phyloP scores from a whole-genome alignment of 2,797 vertebrate genomes.

The Mormyrus hasselquistii region DNA sequence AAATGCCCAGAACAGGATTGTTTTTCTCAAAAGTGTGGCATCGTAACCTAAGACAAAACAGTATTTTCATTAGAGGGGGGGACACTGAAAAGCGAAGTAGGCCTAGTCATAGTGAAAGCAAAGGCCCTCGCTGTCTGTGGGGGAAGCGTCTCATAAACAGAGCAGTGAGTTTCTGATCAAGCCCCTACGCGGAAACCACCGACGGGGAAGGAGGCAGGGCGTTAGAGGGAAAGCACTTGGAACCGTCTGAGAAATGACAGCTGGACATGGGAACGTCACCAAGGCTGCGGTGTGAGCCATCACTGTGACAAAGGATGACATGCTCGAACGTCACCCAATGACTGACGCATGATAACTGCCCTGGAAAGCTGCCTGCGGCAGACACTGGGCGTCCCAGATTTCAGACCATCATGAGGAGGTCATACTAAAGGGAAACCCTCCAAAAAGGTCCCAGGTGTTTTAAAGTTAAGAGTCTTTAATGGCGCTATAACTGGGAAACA shows the following conservation, averaged over 20 bases:
- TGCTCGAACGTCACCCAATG: not conserved
- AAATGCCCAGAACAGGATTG: conserved; percentile 59
- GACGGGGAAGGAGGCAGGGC: not conserved
- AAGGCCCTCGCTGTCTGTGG: not conserved
- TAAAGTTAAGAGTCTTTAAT: not conserved
- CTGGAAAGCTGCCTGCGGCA: not conserved
- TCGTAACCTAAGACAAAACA: conserved; percentile 68
- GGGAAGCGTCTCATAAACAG: not conserved
- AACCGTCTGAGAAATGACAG: not conserved
- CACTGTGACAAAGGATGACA: not conserved
- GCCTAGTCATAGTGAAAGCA: not conserved
- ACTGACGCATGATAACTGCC: not conserved
- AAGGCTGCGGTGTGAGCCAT: not conserved
- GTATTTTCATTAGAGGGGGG: not conserved
- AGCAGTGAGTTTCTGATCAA: not conserved
- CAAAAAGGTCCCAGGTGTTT: not conserved
- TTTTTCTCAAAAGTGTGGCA: conserved; percentile 78
- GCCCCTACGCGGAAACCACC: not conserved
- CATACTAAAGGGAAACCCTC: not conserved
- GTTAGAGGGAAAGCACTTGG: not conserved
- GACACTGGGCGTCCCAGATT: not conserved
- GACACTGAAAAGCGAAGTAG: not conserved
- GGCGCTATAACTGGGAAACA: not conserved
- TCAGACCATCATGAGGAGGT: not conserved
- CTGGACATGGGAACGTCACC: not conserved